These are phyloP conservation scores for Fragum fragum DNA, from an alignment of 2,888 invertebrate genomes.

Conservation along the genomic window DNA sequence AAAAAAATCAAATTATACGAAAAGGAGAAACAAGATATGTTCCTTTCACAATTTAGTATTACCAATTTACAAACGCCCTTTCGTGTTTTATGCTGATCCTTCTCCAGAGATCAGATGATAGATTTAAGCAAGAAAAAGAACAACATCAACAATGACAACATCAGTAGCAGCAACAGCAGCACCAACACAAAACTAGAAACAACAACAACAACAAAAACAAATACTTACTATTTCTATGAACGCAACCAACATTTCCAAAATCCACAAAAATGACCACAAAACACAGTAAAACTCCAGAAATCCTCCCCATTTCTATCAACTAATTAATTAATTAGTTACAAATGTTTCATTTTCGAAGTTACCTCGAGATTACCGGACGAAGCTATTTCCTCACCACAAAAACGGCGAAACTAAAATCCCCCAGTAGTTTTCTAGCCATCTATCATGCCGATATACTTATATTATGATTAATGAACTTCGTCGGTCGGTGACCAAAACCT, in stretches of 20 bases:
- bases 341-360: background rate
- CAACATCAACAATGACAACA: no score
- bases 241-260: background rate
- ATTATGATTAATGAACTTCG: background rate
- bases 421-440: background rate
- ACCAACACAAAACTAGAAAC: no score
- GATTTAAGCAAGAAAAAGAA: no score
- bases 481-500: background rate
- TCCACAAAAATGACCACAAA: background rate
- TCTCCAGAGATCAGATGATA: no score
- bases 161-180: no score
- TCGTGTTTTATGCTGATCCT: no score
- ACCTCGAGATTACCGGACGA: background rate
- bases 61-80: no score
- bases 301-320: background rate
- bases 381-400: background rate
- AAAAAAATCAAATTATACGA: no score
- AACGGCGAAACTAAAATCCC: background rate
- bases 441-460: background rate
- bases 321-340: background rate
- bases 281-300: background rate
- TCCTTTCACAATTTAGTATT: no score
- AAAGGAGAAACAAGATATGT: no score
- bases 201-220: background rate
- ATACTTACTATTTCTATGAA: conserved; percentile 30